A percentile compares a stretch with the other conserved stretches of the same genome.
phyloP scores from a whole-genome alignment of 1,140 invertebrate species.

The Linepithema humile region DNA sequence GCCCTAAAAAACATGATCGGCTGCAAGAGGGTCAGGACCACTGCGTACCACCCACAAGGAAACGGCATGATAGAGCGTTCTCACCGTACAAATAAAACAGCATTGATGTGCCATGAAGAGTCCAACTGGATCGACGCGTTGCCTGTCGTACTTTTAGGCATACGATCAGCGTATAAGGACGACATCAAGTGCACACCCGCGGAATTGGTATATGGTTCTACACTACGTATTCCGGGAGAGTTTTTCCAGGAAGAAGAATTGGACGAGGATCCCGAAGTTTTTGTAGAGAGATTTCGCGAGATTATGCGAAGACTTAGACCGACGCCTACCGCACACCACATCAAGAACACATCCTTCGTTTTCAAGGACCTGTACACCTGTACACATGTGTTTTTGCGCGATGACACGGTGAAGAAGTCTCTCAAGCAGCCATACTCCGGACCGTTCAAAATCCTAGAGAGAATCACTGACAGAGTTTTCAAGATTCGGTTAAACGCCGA shows the following conservation, averaged over 20 bases:
- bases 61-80: neutral
- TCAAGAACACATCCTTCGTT: neutral
- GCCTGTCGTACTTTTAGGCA: neutral
- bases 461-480: neutral
- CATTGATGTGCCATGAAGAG: neutral
- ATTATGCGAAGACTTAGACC: neutral
- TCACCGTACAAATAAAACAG: neutral
- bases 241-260: neutral
- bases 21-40: neutral
- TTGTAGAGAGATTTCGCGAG: neutral
- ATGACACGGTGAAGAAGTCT: neutral
- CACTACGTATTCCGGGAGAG: neutral
- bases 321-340: neutral
- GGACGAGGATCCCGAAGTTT: neutral
- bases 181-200: conserved; percentile 1
- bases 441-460: neutral
- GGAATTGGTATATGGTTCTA: neutral
- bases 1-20: neutral
- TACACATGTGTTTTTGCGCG: neutral
- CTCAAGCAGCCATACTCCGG: neutral
- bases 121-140: neutral
- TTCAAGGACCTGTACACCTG: neutral
- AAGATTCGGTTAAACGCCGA: too few relatives aligned
- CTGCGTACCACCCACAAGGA: neutral
- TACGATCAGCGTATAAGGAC: neutral